These are phyloP conservation scores for Dascillus cervinus DNA, from an alignment of 2,888 invertebrate genomes.

Conservation along the genomic window DNA sequence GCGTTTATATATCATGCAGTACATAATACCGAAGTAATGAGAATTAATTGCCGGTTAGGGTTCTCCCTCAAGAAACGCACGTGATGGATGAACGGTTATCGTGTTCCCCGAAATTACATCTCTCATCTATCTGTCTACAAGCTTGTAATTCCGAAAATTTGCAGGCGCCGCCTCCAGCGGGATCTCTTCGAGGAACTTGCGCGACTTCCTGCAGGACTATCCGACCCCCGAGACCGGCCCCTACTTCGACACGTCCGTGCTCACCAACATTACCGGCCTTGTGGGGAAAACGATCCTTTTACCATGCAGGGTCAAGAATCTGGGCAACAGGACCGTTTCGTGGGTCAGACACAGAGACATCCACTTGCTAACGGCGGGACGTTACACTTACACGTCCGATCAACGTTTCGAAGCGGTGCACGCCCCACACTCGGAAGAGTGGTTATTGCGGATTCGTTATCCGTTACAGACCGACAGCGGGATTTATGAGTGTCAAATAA, in stretches of 20 bases:
- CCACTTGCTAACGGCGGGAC: conserved; percentile 64
- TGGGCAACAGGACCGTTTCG: conserved; percentile 40
- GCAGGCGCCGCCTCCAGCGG: no score
- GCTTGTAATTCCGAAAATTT: no score
- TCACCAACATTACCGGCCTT: not conserved
- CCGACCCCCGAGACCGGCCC: not conserved
- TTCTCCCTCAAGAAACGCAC: no score
- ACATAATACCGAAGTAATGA: no score
- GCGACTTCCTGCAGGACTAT: not conserved
- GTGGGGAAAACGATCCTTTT: not conserved
- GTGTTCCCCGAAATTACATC: no score
- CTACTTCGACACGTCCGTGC: not conserved
- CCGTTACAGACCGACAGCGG: conserved; percentile 67
- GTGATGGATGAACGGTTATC: no score
- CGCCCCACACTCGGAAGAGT: conserved; percentile 78
- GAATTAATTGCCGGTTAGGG: no score
- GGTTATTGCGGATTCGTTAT: conserved; percentile 70
- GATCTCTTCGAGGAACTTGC: not conserved
- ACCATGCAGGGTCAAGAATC: not conserved
- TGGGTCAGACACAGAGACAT: conserved; percentile 71
- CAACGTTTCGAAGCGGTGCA: conserved; percentile 82
- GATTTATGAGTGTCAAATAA: conserved; percentile 85
- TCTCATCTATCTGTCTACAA: no score
- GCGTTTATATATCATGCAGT: no score
- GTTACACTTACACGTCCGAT: conserved; percentile 72